A percentile compares a stretch with the other conserved stretches of the same genome.
Conservation (phyloP, 92 coral and sea anemone genomes). For the Phenganax subtilis region DNA sequence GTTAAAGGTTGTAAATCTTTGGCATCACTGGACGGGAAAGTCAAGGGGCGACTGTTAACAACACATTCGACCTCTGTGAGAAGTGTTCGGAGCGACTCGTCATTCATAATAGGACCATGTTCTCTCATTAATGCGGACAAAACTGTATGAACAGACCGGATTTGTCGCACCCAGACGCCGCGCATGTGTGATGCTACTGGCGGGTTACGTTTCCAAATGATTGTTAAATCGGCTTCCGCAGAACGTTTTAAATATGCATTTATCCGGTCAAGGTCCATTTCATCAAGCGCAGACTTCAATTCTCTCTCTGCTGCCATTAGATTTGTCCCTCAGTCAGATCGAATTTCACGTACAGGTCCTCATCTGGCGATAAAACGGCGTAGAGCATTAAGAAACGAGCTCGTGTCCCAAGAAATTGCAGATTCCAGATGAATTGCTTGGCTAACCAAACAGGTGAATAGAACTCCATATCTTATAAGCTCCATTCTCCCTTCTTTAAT, state of each 20-base stretch:
- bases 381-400: too few relatives aligned
- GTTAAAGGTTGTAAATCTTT: too few relatives aligned
- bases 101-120: slow-evolving; percentile 29
- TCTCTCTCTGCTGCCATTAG: neutral
- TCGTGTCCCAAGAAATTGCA: too few relatives aligned
- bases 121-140: slow-evolving; percentile 31
- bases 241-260: slow-evolving; percentile 13
- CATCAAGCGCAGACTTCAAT: neutral
- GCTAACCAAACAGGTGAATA: too few relatives aligned
- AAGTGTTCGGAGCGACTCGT: slow-evolving; percentile 40
- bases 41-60: too few relatives aligned
- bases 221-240: slow-evolving; percentile 19
- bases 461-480: too few relatives aligned
- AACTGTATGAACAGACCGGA: slow-evolving; percentile 36
- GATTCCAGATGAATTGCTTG: too few relatives aligned
- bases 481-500: too few relatives aligned
- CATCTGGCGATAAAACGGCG: too few relatives aligned
- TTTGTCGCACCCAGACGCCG: neutral
- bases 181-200: neutral
- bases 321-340: neutral
- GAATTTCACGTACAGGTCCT: too few relatives aligned
- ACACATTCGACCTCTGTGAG: slow-evolving; percentile 39
- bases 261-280: neutral
- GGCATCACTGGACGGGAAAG: too few relatives aligned
- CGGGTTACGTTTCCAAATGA: slow-evolving; percentile 37